Conservation (phyloP, 2,797 vertebrate genomes). For the Etheostoma perlongum region DNA sequence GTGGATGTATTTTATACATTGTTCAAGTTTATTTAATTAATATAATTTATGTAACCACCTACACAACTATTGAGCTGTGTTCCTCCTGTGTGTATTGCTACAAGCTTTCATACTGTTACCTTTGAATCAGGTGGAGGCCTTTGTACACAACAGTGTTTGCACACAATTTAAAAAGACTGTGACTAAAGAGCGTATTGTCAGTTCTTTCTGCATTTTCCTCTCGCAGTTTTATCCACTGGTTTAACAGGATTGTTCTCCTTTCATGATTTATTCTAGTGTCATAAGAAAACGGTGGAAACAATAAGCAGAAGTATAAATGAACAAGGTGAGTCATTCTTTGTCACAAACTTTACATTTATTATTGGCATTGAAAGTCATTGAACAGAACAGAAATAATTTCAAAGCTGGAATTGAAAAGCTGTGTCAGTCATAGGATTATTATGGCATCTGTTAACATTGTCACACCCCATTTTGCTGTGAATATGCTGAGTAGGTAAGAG, state of each 20-base stretch:
- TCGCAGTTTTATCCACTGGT: slow-evolving; percentile 21
- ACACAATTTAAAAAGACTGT: not conserved
- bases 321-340: slow-evolving; percentile 39
- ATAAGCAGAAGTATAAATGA: slow-evolving; percentile 6
- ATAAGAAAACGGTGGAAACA: slow-evolving; percentile 2
- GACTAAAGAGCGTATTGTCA: not conserved
- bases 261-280: slow-evolving; percentile 21
- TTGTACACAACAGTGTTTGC: not conserved
- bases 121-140: not conserved
- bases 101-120: slow-evolving; percentile 1
- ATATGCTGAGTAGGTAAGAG: not conserved
- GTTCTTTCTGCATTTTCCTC: slow-evolving; percentile 1
- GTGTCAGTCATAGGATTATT: not conserved
- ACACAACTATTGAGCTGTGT: not conserved
- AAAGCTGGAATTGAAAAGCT: slow-evolving; percentile 1
- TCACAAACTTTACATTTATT: slow-evolving; percentile 1
- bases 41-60: not conserved
- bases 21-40: slow-evolving; percentile 10
- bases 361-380: not conserved
- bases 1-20: not conserved
- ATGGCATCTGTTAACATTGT: not conserved
- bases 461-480: not conserved
- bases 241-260: slow-evolving; percentile 12
- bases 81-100: slow-evolving; percentile 1
- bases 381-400: not conserved